These are phyloP conservation scores for Villa cingulata DNA, from an alignment of 2,888 invertebrate genomes.

Conservation along the genomic window DNA sequence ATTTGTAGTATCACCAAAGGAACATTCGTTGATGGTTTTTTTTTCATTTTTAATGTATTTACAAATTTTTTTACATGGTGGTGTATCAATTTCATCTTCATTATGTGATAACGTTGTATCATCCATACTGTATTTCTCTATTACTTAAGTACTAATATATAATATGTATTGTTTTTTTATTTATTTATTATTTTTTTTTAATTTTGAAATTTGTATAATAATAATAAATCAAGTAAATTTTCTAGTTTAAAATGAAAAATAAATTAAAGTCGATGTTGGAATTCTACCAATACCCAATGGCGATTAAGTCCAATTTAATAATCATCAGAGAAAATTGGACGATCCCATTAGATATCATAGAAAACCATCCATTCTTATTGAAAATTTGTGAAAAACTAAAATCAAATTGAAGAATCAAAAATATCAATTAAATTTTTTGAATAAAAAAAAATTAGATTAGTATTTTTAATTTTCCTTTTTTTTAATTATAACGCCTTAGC, in stretches of 20 bases:
- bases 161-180: background rate
- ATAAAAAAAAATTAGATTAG: background rate
- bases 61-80: background rate
- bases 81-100: background rate
- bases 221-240: background rate
- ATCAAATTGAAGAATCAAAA: no score
- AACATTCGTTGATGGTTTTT: no score
- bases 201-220: background rate
- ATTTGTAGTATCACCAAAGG: background rate
- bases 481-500: no score
- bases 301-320: conserved; percentile 36
- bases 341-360: conserved; percentile 37
- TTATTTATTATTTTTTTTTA: background rate
- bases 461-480: no score
- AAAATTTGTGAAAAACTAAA: no score
- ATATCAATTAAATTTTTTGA: no score
- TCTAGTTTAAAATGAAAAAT: conserved; percentile 3
- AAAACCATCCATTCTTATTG: conserved; percentile 19
- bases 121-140: no score
- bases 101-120: background rate
- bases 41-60: background rate
- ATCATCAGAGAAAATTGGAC: conserved; percentile 27
- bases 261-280: conserved; percentile 18
- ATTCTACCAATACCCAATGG: conserved; percentile 36
- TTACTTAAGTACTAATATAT: no score